A percentile compares a stretch with the other conserved stretches of the same genome.
Evolutionary conservation across 2,113 vertebrate genomes (phyloP).

Genomic region (Cebus imitator): DNA sequence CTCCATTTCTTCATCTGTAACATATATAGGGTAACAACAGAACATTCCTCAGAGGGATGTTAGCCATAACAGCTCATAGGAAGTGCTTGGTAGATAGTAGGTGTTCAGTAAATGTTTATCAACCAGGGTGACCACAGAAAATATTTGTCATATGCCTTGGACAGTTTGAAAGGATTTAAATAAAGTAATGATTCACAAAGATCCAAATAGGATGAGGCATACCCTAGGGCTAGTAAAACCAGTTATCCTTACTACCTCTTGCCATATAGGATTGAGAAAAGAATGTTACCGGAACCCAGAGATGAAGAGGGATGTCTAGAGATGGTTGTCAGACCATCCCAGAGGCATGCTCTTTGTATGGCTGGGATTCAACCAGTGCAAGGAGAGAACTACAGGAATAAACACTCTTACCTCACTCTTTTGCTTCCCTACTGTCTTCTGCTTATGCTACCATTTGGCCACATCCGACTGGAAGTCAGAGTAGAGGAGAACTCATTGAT

Average conservation of each 20-base stretch:
- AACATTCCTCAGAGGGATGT: neutral
- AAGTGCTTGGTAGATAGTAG: neutral
- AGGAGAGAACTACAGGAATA: neutral
- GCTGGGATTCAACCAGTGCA: fast-evolving
- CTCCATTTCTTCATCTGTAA: neutral
- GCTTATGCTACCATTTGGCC: neutral
- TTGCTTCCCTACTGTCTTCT: neutral
- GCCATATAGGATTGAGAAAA: neutral
- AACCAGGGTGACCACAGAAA: neutral
- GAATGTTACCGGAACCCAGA: neutral
- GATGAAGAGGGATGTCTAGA: neutral
- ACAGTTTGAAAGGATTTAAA: neutral
- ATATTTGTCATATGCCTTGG: neutral
- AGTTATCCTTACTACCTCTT: neutral
- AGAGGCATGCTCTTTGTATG: neutral
- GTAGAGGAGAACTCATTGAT: neutral
- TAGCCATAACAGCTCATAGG: neutral
- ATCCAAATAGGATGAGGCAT: neutral
- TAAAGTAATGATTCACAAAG: neutral
- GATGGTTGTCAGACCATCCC: neutral
- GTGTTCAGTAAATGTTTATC: neutral
- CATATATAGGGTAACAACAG: neutral
- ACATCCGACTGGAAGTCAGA: neutral
- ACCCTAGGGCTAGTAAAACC: neutral
- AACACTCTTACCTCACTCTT: neutral